Percentiles rank a stretch among this genome's conserved stretches.
Conservation (phyloP, 2,797 vertebrate genomes). For the Rhinoraja longicauda region DNA sequence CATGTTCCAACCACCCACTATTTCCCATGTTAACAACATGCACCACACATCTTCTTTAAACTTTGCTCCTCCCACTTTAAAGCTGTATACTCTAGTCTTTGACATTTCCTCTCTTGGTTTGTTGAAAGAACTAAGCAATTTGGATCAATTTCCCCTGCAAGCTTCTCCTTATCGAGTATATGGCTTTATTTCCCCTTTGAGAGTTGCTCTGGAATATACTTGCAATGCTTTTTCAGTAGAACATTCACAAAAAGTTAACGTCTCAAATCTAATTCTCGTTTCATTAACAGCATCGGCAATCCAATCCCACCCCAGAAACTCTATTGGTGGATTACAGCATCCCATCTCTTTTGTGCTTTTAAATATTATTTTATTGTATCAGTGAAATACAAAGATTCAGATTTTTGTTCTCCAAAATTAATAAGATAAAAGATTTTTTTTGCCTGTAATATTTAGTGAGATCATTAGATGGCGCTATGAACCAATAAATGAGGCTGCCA, state of each 20-base stretch:
- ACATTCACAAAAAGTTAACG: background rate
- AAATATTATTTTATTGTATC: background rate
- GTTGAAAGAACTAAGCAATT: background rate
- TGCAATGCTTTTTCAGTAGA: background rate
- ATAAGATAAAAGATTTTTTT: background rate
- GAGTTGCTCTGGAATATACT: background rate
- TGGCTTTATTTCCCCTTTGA: background rate
- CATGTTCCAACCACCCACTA: too few species aligned
- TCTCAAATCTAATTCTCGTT: background rate
- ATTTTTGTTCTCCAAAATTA: background rate
- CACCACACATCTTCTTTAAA: too few species aligned
- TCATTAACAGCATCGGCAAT: too few species aligned
- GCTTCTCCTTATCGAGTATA: background rate
- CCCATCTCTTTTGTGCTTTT: background rate
- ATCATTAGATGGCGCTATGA: conserved; percentile 28
- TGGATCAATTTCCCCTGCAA: background rate
- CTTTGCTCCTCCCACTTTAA: too few species aligned
- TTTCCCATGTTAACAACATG: too few species aligned
- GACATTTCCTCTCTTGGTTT: too few species aligned
- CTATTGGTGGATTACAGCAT: background rate
- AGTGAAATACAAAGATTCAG: background rate
- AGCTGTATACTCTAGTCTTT: too few species aligned
- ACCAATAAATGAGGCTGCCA: background rate
- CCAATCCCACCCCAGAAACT: background rate
- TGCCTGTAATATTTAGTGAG: background rate